Percentiles rank a stretch among this genome's conserved stretches.
phyloP scores from a whole-genome alignment of 2,888 invertebrate species.

The Sphaerophoria rueppellii region DNA sequence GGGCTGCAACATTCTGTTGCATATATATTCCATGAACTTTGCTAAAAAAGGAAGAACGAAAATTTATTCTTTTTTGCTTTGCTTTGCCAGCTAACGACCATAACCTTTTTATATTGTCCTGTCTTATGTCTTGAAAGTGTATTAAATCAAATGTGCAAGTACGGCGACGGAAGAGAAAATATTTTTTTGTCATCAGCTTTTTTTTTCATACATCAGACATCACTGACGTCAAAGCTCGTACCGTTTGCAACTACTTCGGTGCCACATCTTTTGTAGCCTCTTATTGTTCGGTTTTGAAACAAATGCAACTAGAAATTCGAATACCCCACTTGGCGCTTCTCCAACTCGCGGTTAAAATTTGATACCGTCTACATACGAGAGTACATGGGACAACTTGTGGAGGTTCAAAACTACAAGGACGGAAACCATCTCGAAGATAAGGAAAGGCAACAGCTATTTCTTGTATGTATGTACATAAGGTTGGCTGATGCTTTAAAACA shows the following conservation, averaged over 20 bases:
- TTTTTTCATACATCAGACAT: conserved; percentile 13
- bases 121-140: conserved; percentile 40
- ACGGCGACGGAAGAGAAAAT: conserved; percentile 22
- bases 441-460: conserved; percentile 29
- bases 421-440: conserved; percentile 34
- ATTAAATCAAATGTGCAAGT: conserved; percentile 46
- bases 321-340: conserved; percentile 51
- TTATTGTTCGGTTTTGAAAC: conserved; percentile 38
- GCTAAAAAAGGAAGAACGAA: conserved; percentile 10
- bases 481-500: neutral
- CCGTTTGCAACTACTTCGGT: conserved; percentile 1
- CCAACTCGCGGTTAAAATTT: conserved; percentile 27
- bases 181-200: neutral
- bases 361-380: neutral
- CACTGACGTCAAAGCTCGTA: conserved; percentile 37
- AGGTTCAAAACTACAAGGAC: conserved; percentile 42
- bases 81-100: conserved; percentile 43
- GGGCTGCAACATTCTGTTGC: conserved; percentile 48
- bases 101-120: conserved; percentile 47
- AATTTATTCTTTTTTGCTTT: conserved; percentile 1
- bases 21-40: conserved; percentile 48
- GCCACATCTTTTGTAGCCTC: conserved; percentile 2
- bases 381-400: neutral
- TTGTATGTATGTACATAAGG: neutral
- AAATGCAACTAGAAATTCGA: conserved; percentile 28